Conservation (phyloP, 2,113 vertebrate genomes). For the Chlamydotis undulata region DNA sequence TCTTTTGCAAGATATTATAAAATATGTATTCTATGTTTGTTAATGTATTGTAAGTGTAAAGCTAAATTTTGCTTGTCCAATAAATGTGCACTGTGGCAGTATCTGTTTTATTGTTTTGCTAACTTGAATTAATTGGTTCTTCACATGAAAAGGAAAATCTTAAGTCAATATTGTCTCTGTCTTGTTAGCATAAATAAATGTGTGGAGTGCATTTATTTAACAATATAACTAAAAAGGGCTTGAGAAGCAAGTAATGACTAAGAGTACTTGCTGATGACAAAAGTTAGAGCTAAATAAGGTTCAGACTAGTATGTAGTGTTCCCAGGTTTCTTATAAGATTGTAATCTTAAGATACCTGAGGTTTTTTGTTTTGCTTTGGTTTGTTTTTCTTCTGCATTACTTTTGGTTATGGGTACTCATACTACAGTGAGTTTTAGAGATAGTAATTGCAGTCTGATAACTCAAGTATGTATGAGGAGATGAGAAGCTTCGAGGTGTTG, state of each 20-base stretch:
- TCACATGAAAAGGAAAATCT: not conserved
- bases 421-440: not conserved
- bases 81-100: constrained; percentile 32
- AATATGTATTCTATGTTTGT: constrained; percentile 8
- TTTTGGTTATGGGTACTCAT: not conserved
- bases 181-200: not conserved
- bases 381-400: not conserved
- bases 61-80: constrained; percentile 31
- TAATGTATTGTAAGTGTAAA: constrained; percentile 34
- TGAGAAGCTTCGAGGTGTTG: not conserved
- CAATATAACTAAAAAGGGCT: not conserved
- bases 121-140: not conserved
- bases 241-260: not conserved
- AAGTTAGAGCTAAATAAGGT: not conserved
- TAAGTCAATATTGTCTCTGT: not conserved
- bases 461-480: not conserved
- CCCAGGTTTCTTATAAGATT: not conserved
- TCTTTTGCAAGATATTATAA: constrained; percentile 4
- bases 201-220: not conserved
- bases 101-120: not conserved
- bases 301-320: not conserved
- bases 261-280: not conserved
- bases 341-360: not conserved
- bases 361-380: not conserved
- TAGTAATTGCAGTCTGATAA: not conserved